These are phyloP conservation scores for Bellardia bayeri DNA, from an alignment of 2,888 invertebrate species.

Conservation along the genomic window DNA sequence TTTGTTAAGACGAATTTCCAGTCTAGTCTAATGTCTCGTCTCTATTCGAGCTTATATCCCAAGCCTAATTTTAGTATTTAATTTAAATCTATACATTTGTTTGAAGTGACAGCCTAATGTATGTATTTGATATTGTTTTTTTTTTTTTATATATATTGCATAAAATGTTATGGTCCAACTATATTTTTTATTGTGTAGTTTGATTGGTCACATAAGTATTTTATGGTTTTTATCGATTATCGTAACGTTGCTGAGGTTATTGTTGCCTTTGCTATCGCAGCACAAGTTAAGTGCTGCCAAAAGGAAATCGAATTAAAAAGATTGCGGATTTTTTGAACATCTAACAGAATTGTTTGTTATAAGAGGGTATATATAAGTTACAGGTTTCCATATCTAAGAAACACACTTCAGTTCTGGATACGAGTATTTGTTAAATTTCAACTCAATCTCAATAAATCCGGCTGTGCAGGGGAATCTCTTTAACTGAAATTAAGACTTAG, in stretches of 20 bases:
- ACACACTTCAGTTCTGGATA: too few species aligned
- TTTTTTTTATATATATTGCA: background rate
- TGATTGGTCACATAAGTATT: conserved; percentile 66
- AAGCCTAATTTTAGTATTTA: too few species aligned
- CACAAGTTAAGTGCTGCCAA: conserved; percentile 35
- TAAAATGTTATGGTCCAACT: background rate
- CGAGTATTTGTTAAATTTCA: too few species aligned
- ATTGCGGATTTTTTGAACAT: conserved; percentile 14
- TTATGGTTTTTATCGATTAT: conserved; percentile 69
- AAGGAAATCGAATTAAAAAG: conserved; percentile 52
- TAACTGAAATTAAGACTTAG: too few species aligned
- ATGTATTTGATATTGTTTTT: background rate
- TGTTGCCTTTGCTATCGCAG: background rate
- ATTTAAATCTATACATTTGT: background rate
- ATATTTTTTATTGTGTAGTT: conserved; percentile 29
- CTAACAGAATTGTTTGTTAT: too few species aligned
- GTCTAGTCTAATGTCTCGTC: too few species aligned
- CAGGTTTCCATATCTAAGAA: too few species aligned
- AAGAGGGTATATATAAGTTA: too few species aligned
- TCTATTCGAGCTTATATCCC: too few species aligned
- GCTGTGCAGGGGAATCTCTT: too few species aligned
- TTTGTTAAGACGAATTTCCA: too few species aligned
- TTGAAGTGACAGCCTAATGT: background rate
- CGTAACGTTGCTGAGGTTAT: conserved; percentile 1
- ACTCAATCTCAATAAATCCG: too few species aligned